A percentile compares a stretch with the other conserved stretches of the same genome.
phyloP scores from a whole-genome alignment of 1,140 invertebrate species.

The Coenobita brevimanus region DNA sequence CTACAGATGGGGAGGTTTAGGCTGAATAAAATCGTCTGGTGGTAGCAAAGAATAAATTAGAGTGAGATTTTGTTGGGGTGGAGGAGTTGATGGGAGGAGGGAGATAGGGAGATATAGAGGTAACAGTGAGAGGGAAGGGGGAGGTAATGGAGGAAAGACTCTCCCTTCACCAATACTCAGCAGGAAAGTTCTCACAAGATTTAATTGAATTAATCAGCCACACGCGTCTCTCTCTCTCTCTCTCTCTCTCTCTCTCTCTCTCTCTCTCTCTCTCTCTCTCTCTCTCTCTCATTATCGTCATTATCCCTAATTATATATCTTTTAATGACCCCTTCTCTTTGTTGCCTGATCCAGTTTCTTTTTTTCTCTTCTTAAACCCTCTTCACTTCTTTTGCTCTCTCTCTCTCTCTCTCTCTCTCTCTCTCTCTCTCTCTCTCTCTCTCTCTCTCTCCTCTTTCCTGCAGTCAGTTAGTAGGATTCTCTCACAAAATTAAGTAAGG shows the following conservation, averaged over 20 bases:
- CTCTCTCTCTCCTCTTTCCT: not conserved
- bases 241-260: not conserved
- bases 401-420: not conserved
- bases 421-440: not conserved
- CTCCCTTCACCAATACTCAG: not conserved
- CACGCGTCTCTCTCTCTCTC: not conserved
- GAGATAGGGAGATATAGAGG: not conserved
- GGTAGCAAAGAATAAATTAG: not conserved
- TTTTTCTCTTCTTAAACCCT: too few relatives aligned
- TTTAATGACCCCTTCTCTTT: not conserved
- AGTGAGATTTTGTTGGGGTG: not conserved
- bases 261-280: not conserved
- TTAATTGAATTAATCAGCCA: constrained; percentile 39
- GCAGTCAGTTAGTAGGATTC: not conserved
- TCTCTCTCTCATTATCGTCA: not conserved
- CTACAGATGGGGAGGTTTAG: not conserved
- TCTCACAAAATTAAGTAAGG: not conserved
- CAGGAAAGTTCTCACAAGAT: constrained; percentile 28
- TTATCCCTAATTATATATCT: too few relatives aligned
- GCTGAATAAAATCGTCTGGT: not conserved
- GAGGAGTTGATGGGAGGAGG: not conserved
- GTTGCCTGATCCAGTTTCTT: not conserved
- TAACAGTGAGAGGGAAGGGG: not conserved
- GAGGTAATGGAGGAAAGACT: not conserved
- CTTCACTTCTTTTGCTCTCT: too few relatives aligned